phyloP scores from a whole-genome alignment of 2,888 invertebrate genomes.

The Aricia artaxerxes region DNA sequence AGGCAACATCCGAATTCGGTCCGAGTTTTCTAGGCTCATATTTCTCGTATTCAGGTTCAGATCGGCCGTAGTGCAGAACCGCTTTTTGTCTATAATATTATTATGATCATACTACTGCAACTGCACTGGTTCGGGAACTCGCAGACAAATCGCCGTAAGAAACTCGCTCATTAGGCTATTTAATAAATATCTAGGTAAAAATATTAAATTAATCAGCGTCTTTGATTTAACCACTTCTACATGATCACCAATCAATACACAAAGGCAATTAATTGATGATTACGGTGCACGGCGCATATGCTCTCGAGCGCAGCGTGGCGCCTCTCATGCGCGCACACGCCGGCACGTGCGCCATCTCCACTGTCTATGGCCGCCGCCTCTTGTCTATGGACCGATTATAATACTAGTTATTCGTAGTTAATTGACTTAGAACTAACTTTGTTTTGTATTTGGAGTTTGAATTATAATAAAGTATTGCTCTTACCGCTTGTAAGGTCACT shows the following conservation, averaged over 20 bases:
- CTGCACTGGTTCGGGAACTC: no score
- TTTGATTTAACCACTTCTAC: neutral
- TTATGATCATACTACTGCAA: no score
- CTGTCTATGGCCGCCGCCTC: conserved; percentile 14
- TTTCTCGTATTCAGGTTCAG: no score
- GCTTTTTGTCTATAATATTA: no score
- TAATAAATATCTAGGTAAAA: no score
- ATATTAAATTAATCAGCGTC: no score
- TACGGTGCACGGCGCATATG: conserved; percentile 58
- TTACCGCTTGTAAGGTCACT: neutral
- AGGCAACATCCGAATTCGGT: no score
- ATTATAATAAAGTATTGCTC: neutral
- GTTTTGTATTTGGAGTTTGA: neutral
- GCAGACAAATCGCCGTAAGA: no score
- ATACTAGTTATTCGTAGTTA: conserved; percentile 1
- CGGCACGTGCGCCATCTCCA: conserved; percentile 54
- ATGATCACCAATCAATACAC: neutral
- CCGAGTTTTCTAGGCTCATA: no score
- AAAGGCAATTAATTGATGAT: conserved; percentile 39
- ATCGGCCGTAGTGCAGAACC: no score
- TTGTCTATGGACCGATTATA: conserved; percentile 6
- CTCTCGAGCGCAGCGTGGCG: conserved; percentile 67
- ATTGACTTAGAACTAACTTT: conserved; percentile 8
- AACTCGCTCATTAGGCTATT: no score
- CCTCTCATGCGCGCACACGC: conserved; percentile 62